Base-by-base conservation (phyloP, 2,888 invertebrate genomes). In the Amphipyra tragopoginis region DNA sequence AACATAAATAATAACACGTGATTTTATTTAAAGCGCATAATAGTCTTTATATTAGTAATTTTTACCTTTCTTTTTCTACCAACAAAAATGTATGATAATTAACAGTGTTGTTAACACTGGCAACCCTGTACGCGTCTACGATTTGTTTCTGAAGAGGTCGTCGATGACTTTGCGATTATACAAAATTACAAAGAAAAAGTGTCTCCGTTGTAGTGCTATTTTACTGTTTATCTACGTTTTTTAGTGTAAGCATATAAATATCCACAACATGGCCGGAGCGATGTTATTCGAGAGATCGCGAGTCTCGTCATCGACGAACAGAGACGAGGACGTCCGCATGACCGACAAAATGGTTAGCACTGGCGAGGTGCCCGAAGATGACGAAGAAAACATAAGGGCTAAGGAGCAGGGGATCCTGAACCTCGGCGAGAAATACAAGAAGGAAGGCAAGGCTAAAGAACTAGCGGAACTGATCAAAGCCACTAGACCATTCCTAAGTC, bases 331-430 rank as follows among this genome's bases (percentile, higher is more conserved):
- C 88, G 96, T 97, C 87, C 96, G 96, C 85, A 95, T 97, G 84
- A 95, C 97, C 73, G 97, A 97, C 92, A 97, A 97, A 95, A 96
- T 97, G 88, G 96, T 97, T 80, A 96, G 97, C 81, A 97, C 97
- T 86, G 97, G 97, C 83, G 97, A 97, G 82, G 94, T 96, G 55
- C 96, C 96, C 79, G 97, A 97, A 83, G 97, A 97, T 88, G 97
- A 98, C 91, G 98, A 99, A 87, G 98, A 98, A 87, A 97, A 97
- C 80, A 98, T 99, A 89, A 97, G 97, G 80, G 96, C 97, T 67
- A 98, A 98, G 90, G 99, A 99, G 90, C 98, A 98, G 88, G 98
- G 98, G 59, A 99, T 99, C 79, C 95, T 99, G 82, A 98, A 99
- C 86, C 96, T 99, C 78, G 99, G 99, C 52, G 97, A 97, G 89